Evolutionary conservation across 2,888 invertebrate species (phyloP).

Genomic region (Acholoe squamosa): DNA sequence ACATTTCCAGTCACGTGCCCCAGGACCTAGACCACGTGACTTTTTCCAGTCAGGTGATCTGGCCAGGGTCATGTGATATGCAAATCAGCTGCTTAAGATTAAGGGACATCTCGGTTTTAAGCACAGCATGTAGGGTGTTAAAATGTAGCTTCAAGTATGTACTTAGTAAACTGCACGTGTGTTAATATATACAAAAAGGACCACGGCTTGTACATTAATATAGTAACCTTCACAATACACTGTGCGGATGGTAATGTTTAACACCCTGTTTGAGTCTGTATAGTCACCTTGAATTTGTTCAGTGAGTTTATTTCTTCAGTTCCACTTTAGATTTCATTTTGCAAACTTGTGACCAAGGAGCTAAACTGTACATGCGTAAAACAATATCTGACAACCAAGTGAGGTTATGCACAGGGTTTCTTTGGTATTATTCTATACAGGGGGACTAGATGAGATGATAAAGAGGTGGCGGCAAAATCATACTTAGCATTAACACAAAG

Average conservation of each 20-base stretch:
- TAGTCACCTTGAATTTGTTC: slow-evolving; percentile 10
- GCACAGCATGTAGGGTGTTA: slow-evolving; percentile 30
- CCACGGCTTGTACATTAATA: background rate
- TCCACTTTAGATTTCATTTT: slow-evolving; percentile 6
- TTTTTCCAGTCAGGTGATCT: background rate
- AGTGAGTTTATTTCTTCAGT: background rate
- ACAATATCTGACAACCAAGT: slow-evolving; percentile 47
- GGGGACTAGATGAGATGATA: slow-evolving; percentile 6
- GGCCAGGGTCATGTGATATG: background rate
- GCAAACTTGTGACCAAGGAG: slow-evolving; percentile 57
- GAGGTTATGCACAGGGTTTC: background rate
- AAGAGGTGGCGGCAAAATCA: background rate
- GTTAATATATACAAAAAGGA: slow-evolving; percentile 21
- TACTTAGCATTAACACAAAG: slow-evolving; percentile 55
- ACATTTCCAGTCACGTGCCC: background rate
- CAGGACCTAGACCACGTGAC: slow-evolving; percentile 6
- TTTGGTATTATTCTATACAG: slow-evolving; percentile 18
- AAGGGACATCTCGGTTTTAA: slow-evolving; percentile 1
- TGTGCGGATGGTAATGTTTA: background rate
- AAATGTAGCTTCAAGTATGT: slow-evolving; percentile 28
- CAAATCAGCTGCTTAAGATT: slow-evolving; percentile 49
- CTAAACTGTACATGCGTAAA: slow-evolving; percentile 45
- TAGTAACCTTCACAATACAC: background rate
- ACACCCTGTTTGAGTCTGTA: slow-evolving; percentile 2
- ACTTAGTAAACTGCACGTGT: slow-evolving; percentile 20